A percentile compares a stretch with the other conserved stretches of the same genome.
Evolutionary conservation across 2,113 vertebrate genomes (phyloP).

Genomic region (Thomomys bottae): DNA sequence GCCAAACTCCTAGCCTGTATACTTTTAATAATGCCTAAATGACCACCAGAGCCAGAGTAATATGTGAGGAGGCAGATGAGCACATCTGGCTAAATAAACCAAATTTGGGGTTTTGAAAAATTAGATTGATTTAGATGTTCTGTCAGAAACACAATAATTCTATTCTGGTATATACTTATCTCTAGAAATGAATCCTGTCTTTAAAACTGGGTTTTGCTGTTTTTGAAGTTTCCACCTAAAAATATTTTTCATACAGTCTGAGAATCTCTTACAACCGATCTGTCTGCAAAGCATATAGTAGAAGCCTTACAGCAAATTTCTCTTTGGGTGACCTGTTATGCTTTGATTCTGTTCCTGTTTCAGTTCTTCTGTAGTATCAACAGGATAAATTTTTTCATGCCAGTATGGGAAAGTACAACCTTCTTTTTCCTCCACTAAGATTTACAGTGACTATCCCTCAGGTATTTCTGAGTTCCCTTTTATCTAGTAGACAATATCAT

Average conservation of each 20-base stretch:
- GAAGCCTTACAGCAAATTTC: not conserved
- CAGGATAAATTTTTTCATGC: conserved; percentile 16
- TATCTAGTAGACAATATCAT: conserved; percentile 14
- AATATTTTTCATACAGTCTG: conserved; percentile 46
- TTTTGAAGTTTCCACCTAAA: conserved; percentile 45
- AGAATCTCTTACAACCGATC: conserved; percentile 19
- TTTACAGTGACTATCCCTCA: conserved; percentile 68
- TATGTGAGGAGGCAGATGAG: conserved; percentile 50
- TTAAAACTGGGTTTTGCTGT: conserved; percentile 44
- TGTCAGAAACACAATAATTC: conserved; percentile 58
- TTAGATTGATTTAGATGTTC: conserved; percentile 51
- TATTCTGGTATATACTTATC: conserved; percentile 49
- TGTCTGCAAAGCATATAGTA: not conserved
- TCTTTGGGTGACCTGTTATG: not conserved
- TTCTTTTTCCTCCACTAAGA: not conserved
- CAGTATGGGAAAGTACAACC: not conserved
- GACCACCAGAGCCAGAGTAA: conserved; percentile 11
- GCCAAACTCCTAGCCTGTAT: too few species aligned
- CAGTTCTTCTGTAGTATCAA: not conserved
- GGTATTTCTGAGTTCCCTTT: conserved; percentile 64
- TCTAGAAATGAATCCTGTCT: conserved; percentile 44
- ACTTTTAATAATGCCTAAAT: conserved; percentile 33
- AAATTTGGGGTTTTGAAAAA: conserved; percentile 47
- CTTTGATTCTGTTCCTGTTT: not conserved
- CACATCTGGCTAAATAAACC: conserved; percentile 27